Base-by-base conservation (phyloP, 2,888 invertebrate genomes). In the Lydus trimaculatus region DNA sequence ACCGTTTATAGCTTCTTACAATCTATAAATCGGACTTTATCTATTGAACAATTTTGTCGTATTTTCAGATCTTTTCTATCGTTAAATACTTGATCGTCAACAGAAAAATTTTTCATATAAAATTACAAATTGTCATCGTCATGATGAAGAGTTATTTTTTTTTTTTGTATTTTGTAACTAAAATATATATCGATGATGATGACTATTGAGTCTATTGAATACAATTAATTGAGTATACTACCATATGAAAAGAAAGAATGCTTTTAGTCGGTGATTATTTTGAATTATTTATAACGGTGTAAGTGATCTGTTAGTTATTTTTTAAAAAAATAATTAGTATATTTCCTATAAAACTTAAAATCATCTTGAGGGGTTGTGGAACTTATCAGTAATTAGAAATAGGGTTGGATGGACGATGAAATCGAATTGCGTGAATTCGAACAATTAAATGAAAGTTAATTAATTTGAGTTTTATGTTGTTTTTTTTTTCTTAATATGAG, bases 241-340 rank as follows among this genome's bases (percentile, higher is more conserved):
- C n/a, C 52, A 68, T 58, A 66, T 65, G 71, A 71, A 71, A 67
- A 71, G 65, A 58, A 52, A 61, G 63, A 64, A 65, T 67, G 61
- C 58, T 48, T 65, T 66, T 63, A 66, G 61, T 65, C 65, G 61
- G 61, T 66, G 65, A 71, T 71, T 71, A 68, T 65, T 61, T 63
- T 67, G 63, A 71, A 71, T 71, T 71, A 71, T 67, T 65, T 71
- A 64, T 71, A 71, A 71, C 67, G 71, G 68, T 33, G 67, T 31
- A 31, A 43, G n/a, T 39, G 63, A 52, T 65, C 63, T 63, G 67
- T 36, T 33, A 43, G 17, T 11, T 23, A n/a, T 61, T 39, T 58
- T 58, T 31, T 56, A 4, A 1, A 28, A 56, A 56, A 56, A 56
- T 56, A 52, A 52, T 52, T 23, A 17, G 17, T n/a, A 43, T 3